Percentiles rank a stretch among this genome's conserved stretches.
Conservation (phyloP, 1,140 invertebrate genomes). For the Heterodera schachtii region DNA sequence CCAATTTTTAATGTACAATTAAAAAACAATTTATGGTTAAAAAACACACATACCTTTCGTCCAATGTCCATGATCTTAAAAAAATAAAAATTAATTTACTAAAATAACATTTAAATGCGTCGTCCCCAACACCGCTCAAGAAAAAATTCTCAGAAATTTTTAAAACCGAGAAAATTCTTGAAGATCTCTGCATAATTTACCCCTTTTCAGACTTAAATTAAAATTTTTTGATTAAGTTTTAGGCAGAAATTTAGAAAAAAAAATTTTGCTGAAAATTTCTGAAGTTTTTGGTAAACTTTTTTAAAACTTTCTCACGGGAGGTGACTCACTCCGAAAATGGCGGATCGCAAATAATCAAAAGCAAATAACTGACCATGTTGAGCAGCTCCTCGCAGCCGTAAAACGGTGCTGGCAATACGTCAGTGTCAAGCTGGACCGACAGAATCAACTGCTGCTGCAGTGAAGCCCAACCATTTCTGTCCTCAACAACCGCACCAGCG, state of each 20-base stretch:
- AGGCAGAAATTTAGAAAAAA: too few species aligned
- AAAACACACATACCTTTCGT: neutral
- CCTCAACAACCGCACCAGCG: neutral
- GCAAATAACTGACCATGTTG: neutral
- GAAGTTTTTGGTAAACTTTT: neutral
- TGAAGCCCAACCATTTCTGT: neutral
- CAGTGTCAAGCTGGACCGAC: slow-evolving; percentile 3
- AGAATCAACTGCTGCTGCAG: neutral
- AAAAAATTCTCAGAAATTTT: neutral
- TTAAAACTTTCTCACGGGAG: neutral
- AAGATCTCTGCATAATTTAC: too few species aligned
- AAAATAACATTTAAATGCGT: neutral
- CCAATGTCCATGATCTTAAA: slow-evolving; percentile 31
- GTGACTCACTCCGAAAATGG: neutral
- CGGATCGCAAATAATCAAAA: neutral
- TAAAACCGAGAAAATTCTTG: neutral
- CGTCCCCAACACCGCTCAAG: neutral
- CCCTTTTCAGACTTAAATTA: too few species aligned
- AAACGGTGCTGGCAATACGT: neutral
- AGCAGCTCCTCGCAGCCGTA: neutral
- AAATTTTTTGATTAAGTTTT: too few species aligned
- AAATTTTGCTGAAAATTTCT: neutral
- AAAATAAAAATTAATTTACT: neutral
- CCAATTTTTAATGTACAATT: neutral
- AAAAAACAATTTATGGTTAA: too few species aligned